These are phyloP conservation scores for Calephelis nemesis DNA, from an alignment of 1,140 invertebrate species.

Conservation along the genomic window DNA sequence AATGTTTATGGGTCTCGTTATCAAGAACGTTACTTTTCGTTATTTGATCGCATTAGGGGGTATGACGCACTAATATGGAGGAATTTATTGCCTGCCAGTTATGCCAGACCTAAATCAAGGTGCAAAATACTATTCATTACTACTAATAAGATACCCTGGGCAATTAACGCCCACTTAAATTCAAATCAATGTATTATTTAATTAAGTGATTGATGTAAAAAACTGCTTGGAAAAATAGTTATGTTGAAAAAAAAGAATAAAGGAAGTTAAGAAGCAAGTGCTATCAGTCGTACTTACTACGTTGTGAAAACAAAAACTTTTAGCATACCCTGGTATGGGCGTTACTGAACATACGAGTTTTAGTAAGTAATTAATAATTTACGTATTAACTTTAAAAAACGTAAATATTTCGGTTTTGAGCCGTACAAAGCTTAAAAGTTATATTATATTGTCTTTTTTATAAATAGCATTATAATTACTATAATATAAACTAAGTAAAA, in stretches of 20 bases:
- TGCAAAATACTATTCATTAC: background rate
- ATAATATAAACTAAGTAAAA: too few species aligned
- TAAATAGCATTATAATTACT: too few species aligned
- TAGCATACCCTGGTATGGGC: background rate
- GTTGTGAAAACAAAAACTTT: background rate
- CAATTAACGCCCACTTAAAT: conserved; percentile 1
- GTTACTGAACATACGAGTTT: background rate
- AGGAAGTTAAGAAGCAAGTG: background rate
- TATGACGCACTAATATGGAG: conserved; percentile 54
- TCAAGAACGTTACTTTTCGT: conserved; percentile 69
- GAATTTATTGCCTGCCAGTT: conserved; percentile 37
- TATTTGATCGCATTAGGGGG: conserved; percentile 74
- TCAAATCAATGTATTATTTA: background rate
- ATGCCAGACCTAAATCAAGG: conserved; percentile 15
- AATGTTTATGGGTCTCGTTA: conserved; percentile 71
- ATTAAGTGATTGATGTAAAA: background rate
- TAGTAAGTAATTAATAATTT: too few species aligned
- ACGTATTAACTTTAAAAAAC: too few species aligned
- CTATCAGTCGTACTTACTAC: background rate
- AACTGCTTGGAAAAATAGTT: background rate
- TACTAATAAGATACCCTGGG: background rate
- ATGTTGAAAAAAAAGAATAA: background rate
- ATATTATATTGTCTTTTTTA: too few species aligned
- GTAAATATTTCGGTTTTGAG: too few species aligned
- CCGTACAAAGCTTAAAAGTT: too few species aligned